Conservation (phyloP, 2,113 vertebrate species). For the Ovis aries region ARS-UI_Ramb_v3.0 NC_056056.1:79089001-79089500, state of each 20-base stretch:
- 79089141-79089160: background rate
- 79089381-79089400: background rate
- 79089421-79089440: background rate
- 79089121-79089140: background rate
- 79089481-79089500: background rate
- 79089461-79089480: background rate
- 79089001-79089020: background rate
- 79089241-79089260: background rate
- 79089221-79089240: background rate
- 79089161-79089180: background rate
- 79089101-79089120: background rate
- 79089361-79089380: background rate
- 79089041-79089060: background rate
- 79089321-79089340: background rate
- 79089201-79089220: background rate
- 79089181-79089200: background rate
- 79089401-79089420: background rate
- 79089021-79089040: background rate
- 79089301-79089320: background rate
- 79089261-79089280: background rate
- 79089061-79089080: background rate
- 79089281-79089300: background rate
- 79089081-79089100: background rate
- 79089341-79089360: background rate
- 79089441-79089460: rapidly evolving